phyloP scores from a whole-genome alignment of 2,797 vertebrate genomes.

The Hippocampus kuda region DNA sequence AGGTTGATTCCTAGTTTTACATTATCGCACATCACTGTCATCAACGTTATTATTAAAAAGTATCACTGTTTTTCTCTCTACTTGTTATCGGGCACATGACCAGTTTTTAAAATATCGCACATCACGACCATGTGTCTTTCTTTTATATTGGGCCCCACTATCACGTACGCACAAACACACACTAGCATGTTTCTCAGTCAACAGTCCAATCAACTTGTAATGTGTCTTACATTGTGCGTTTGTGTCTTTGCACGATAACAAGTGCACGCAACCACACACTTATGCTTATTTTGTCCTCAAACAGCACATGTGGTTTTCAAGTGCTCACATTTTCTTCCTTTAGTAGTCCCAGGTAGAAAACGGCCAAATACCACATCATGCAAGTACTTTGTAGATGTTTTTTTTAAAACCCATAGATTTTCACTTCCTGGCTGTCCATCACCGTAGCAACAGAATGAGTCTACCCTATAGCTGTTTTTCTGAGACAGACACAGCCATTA shows the following conservation, averaged over 20 bases:
- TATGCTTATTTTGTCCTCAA: neutral
- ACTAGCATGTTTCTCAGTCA: neutral
- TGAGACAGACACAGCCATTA: no score
- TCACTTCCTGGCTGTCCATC: neutral
- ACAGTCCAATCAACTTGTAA: neutral
- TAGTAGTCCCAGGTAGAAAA: neutral
- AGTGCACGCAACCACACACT: neutral
- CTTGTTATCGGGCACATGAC: no score
- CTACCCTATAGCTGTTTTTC: neutral
- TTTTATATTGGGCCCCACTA: no score
- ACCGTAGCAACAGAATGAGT: neutral
- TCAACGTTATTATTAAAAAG: no score
- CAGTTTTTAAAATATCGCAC: no score
- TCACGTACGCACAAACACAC: neutral
- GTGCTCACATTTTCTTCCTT: neutral
- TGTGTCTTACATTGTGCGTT: neutral
- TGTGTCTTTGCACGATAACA: neutral
- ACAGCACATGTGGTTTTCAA: neutral
- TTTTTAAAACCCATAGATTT: neutral
- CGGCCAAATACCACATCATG: neutral
- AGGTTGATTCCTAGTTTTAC: no score
- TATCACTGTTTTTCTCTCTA: no score
- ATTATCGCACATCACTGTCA: no score
- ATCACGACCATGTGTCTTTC: no score
- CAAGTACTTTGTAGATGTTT: neutral